These are phyloP conservation scores for Phaethon lepturus DNA, from an alignment of 2,113 vertebrate species.

Conservation along the genomic window DNA sequence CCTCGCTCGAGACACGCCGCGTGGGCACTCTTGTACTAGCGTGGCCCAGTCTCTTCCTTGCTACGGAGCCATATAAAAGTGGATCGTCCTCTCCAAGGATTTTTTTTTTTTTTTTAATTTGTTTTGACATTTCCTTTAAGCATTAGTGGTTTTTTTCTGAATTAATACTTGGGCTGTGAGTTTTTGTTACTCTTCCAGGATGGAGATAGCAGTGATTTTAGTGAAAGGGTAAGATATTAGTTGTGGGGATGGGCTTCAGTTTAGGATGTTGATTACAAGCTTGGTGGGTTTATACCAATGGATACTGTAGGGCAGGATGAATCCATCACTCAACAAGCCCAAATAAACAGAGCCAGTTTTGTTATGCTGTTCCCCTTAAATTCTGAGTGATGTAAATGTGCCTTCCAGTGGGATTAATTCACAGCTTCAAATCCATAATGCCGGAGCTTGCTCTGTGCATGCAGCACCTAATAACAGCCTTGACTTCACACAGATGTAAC, in stretches of 20 bases:
- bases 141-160: not conserved
- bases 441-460: accelerated
- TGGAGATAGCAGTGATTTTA: not conserved
- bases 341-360: not conserved
- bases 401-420: not conserved
- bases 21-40: accelerated
- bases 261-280: not conserved
- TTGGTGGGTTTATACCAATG: not conserved
- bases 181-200: not conserved
- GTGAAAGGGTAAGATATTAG: not conserved
- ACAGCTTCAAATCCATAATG: not conserved
- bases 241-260: not conserved
- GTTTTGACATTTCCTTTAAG: not conserved
- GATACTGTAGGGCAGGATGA: not conserved
- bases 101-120: not conserved
- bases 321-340: not conserved
- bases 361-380: not conserved
- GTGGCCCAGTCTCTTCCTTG: not conserved
- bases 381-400: not conserved
- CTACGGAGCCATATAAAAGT: not conserved
- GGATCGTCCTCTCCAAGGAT: accelerated
- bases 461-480: not conserved
- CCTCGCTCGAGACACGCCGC: accelerated
- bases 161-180: not conserved
- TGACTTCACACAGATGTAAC: not conserved